phyloP scores from a whole-genome alignment of 2,888 invertebrate species.

The Helobdella robusta region DNA sequence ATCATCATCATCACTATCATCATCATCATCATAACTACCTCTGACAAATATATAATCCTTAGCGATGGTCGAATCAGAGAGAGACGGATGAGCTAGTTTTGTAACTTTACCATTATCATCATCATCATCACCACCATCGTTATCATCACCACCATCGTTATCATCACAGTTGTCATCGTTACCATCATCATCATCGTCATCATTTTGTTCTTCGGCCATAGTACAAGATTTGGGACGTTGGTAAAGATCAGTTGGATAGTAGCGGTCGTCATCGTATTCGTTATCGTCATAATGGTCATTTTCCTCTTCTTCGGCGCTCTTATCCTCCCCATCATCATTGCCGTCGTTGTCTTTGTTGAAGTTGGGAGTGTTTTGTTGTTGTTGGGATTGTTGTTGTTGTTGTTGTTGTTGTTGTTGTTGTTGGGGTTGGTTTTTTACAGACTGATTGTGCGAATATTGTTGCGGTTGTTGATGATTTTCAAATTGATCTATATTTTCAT shows the following conservation, averaged over 20 bases:
- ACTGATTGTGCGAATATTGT: too few species aligned
- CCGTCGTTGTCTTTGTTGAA: background rate
- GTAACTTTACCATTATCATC: conserved; percentile 12
- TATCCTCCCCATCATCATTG: background rate
- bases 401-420: too few species aligned
- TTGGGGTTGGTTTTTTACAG: too few species aligned
- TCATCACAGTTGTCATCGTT: conserved; percentile 24
- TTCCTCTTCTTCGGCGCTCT: background rate
- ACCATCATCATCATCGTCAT: conserved; percentile 28
- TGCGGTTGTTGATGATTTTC: too few species aligned
- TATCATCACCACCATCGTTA: conserved; percentile 26
- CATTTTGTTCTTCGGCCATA: background rate
- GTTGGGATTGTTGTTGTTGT: too few species aligned
- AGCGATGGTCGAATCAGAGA: too few species aligned
- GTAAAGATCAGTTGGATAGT: too few species aligned
- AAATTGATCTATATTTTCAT: too few species aligned
- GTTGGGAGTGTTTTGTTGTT: too few species aligned
- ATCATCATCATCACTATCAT: background rate
- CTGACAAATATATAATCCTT: too few species aligned
- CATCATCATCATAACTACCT: background rate
- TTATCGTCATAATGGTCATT: background rate
- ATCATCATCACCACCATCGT: conserved; percentile 25
- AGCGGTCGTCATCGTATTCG: background rate
- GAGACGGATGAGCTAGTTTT: too few species aligned
- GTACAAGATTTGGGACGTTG: too few species aligned